Percentiles rank a stretch among this genome's conserved stretches.
Conservation (phyloP, 2,888 invertebrate genomes). For the Litoditis marina region DNA sequence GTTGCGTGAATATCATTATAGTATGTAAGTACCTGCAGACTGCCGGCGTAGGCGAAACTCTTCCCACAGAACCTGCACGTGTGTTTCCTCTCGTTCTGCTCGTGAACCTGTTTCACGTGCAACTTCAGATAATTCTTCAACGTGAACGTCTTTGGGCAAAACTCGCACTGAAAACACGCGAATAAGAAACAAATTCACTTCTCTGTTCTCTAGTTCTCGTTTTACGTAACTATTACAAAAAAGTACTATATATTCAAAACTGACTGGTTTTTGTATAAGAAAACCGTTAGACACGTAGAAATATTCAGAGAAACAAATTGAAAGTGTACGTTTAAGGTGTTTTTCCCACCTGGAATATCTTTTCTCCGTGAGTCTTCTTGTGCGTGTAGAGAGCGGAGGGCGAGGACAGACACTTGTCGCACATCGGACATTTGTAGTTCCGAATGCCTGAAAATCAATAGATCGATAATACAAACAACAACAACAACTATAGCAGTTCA, state of each 20-base stretch:
- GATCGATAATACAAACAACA: no score
- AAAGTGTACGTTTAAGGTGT: no score
- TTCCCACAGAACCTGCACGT: conserved; percentile 56
- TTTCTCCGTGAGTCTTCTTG: conserved; percentile 62
- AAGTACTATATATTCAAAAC: no score
- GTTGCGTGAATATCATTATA: no score
- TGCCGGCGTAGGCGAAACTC: conserved; percentile 61
- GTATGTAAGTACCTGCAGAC: conserved; percentile 60
- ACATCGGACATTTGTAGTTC: conserved; percentile 61
- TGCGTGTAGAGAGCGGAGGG: conserved; percentile 62
- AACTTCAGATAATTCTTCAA: conserved; percentile 61
- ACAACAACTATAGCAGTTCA: no score
- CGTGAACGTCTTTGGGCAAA: conserved; percentile 60
- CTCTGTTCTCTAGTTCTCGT: no score
- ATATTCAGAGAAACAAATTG: no score
- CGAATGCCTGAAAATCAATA: conserved; percentile 51
- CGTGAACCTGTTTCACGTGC: conserved; percentile 61
- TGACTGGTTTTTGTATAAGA: no score
- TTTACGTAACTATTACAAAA: no score
- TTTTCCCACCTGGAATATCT: conserved; percentile 39
- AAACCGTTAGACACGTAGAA: no score
- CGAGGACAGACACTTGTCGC: conserved; percentile 58
- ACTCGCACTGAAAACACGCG: conserved; percentile 56
- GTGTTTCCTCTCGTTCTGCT: conserved; percentile 57
- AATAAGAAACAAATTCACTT: no score